A percentile compares a stretch with the other conserved stretches of the same genome.
phyloP scores from a whole-genome alignment of 2,113 vertebrate species.

The Periophthalmus modestus region DNA sequence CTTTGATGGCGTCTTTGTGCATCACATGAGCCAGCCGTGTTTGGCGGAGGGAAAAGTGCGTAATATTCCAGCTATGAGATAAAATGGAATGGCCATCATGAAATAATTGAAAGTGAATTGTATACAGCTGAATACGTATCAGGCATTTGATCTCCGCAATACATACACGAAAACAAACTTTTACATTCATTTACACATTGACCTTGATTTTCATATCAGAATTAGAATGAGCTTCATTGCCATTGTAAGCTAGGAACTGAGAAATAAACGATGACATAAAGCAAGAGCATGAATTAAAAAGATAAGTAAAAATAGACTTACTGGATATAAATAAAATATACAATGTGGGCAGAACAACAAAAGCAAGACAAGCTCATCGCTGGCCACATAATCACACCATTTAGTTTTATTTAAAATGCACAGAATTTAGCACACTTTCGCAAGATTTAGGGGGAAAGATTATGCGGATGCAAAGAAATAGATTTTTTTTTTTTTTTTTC shows the following conservation, averaged over 20 bases:
- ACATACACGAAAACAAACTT: background rate
- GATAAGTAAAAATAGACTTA: too few species aligned
- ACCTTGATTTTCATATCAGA: too few species aligned
- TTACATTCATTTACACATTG: too few species aligned
- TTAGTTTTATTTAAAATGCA: background rate
- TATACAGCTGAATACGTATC: conserved; percentile 8
- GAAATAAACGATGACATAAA: too few species aligned
- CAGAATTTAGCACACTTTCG: background rate
- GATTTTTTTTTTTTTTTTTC: conserved; percentile 15
- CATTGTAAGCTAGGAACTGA: too few species aligned
- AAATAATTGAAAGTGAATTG: conserved; percentile 40
- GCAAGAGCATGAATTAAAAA: too few species aligned
- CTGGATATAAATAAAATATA: too few species aligned
- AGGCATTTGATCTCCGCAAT: background rate
- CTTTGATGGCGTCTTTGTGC: conserved; percentile 71
- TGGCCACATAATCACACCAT: background rate
- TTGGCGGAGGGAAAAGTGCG: conserved; percentile 58
- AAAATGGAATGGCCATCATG: conserved; percentile 35
- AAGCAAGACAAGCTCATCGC: too few species aligned
- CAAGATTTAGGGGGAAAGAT: background rate
- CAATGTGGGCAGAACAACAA: too few species aligned
- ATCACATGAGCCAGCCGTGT: conserved; percentile 64
- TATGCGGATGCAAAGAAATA: background rate
- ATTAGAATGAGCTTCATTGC: too few species aligned
- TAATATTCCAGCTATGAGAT: conserved; percentile 38